Percentiles rank a stretch among this genome's conserved stretches.
Evolutionary conservation across 2,888 invertebrate species (phyloP).

Genomic region (Aquatica leii): DNA sequence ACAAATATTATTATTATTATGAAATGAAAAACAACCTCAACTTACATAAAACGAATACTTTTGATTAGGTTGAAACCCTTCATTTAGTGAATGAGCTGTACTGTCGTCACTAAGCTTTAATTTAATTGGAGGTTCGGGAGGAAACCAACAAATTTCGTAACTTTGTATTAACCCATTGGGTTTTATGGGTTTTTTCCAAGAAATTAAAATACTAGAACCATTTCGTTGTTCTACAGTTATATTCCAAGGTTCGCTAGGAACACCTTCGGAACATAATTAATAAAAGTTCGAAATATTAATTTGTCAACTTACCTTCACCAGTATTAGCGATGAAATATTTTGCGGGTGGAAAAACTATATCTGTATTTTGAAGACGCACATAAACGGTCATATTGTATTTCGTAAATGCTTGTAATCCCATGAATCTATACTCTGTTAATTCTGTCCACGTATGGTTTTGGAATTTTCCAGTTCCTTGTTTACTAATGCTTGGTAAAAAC

Average conservation of each 20-base stretch:
- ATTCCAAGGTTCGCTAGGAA: conserved; percentile 74
- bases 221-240: conserved; percentile 71
- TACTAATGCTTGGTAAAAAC: conserved; percentile 74
- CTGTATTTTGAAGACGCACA: conserved; percentile 68
- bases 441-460: conserved; percentile 70
- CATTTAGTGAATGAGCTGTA: conserved; percentile 64
- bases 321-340: conserved; percentile 71
- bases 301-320: conserved; percentile 64
- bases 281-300: conserved; percentile 9
- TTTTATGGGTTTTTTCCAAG: conserved; percentile 73
- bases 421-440: conserved; percentile 68
- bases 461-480: conserved; percentile 66
- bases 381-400: conserved; percentile 83
- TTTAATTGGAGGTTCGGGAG: conserved; percentile 68
- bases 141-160: conserved; percentile 73
- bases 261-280: conserved; percentile 59
- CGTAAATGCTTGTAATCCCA: conserved; percentile 72
- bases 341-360: conserved; percentile 69
- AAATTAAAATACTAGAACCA: conserved; percentile 70
- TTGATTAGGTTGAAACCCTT: conserved; percentile 64
- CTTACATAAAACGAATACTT: conserved; percentile 79
- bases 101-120: conserved; percentile 59
- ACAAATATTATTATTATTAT: conserved; percentile 15
- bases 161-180: conserved; percentile 70
- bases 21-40: neutral